Conservation (phyloP, 1,140 invertebrate species). For the Ctenoplectra terminalis region DNA sequence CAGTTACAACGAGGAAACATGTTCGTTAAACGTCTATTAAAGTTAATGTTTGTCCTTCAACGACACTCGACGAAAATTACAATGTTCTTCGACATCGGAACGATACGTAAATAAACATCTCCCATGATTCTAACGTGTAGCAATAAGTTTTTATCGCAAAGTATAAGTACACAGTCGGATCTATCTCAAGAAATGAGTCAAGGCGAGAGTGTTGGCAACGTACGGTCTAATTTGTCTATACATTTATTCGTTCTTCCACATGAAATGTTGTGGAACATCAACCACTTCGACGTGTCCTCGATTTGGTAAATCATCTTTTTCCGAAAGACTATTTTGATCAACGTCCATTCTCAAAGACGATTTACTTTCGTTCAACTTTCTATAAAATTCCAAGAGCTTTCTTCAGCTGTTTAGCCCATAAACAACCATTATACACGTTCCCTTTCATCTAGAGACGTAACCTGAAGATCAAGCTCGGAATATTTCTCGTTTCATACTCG, state of each 20-base stretch:
- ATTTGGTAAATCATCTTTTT: conserved; percentile 18
- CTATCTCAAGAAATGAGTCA: background rate
- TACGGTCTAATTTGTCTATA: background rate
- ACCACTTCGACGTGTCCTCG: conserved; percentile 18
- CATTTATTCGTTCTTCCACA: conserved; percentile 14
- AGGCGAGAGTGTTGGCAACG: conserved; percentile 22
- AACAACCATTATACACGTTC: background rate
- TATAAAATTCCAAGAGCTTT: background rate
- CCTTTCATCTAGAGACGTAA: background rate
- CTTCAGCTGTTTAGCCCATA: background rate
- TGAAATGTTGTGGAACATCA: background rate
- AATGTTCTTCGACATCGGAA: background rate
- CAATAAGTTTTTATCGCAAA: background rate
- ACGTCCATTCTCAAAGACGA: background rate
- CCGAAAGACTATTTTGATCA: background rate
- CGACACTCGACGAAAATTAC: background rate
- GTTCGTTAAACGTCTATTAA: background rate
- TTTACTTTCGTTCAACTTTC: background rate
- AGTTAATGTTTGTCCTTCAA: background rate
- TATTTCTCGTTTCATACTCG: background rate
- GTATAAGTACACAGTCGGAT: background rate
- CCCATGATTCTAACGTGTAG: conserved; percentile 7
- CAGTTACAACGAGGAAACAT: background rate
- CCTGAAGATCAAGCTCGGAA: background rate
- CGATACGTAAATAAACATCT: background rate